Evolutionary conservation across 2,797 vertebrate species (phyloP).

Genomic region (Knipowitschia caucasica): DNA sequence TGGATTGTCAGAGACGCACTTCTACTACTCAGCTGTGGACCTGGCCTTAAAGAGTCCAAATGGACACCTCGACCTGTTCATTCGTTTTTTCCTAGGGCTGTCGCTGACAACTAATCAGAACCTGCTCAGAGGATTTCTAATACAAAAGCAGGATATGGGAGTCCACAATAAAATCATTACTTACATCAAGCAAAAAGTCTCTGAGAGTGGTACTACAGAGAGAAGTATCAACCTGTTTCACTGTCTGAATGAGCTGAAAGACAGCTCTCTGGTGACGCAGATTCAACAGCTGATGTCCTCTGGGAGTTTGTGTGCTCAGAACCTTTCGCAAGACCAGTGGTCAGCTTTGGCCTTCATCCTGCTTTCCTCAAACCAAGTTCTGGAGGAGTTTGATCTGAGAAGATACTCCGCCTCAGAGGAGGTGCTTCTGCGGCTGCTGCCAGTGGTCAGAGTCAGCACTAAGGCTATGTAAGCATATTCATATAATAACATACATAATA

Average conservation of each 20-base stretch:
- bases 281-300: neutral
- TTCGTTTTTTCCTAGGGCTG: neutral
- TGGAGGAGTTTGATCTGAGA: neutral
- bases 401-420: neutral
- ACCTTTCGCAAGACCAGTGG: neutral
- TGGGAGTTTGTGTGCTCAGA: neutral
- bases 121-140: neutral
- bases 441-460: neutral
- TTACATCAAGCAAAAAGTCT: neutral
- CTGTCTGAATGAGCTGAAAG: neutral
- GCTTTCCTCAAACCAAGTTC: neutral
- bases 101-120: neutral
- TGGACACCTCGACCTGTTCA: neutral
- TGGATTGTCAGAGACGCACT: neutral
- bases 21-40: neutral
- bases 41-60: neutral
- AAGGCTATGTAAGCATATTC: neutral
- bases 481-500: no score
- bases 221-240: neutral
- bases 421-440: neutral
- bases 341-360: neutral
- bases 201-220: neutral
- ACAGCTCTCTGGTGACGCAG: neutral
- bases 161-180: neutral
- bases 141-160: neutral